Conservation (phyloP, 2,888 invertebrate genomes). For the Dolichomitus sp. region DNA sequence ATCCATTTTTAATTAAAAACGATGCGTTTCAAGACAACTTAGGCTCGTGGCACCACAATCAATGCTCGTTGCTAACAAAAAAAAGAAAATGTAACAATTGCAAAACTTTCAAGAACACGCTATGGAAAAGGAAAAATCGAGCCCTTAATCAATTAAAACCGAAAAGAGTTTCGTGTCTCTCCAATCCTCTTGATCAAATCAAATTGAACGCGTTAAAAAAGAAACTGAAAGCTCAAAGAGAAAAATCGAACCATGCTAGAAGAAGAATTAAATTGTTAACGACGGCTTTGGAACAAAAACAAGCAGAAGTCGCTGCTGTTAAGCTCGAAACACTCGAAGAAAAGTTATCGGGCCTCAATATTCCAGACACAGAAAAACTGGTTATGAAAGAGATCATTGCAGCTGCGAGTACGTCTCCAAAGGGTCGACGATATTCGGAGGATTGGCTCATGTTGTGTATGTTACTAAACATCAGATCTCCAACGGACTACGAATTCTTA, state of each 20-base stretch:
- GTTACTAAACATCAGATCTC: slow-evolving; percentile 17
- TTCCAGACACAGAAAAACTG: background rate
- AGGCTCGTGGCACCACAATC: background rate
- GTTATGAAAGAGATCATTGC: slow-evolving; percentile 12
- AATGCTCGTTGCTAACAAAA: background rate
- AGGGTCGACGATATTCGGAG: slow-evolving; percentile 17
- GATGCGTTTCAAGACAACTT: background rate
- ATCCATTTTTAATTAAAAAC: background rate
- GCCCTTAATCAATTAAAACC: background rate
- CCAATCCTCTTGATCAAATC: background rate
- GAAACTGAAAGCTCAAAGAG: background rate
- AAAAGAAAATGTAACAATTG: background rate
- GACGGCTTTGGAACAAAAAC: background rate
- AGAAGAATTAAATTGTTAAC: background rate
- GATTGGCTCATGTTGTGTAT: slow-evolving; percentile 12
- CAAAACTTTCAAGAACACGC: background rate
- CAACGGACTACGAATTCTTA: background rate
- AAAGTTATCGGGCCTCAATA: background rate
- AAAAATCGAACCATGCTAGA: background rate
- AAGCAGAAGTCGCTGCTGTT: background rate
- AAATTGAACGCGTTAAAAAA: background rate
- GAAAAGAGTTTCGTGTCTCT: background rate
- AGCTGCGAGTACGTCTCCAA: background rate
- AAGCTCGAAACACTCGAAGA: background rate
- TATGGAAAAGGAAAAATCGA: background rate